Percentiles rank a stretch among this genome's conserved stretches.
Conservation (phyloP, 1,140 invertebrate species). For the Fopius arisanus region DNA sequence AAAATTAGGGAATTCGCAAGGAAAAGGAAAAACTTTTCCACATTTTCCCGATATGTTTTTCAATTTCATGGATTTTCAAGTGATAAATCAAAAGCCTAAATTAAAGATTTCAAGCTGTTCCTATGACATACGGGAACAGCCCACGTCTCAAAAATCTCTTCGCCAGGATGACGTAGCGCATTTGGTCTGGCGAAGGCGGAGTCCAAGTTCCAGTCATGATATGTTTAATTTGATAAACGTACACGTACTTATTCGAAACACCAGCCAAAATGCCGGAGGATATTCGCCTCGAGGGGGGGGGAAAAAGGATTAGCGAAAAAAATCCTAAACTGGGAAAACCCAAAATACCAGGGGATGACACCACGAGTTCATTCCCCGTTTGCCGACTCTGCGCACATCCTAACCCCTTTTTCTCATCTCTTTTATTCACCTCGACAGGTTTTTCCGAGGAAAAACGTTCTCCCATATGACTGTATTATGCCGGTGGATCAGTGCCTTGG, state of each 20-base stretch:
- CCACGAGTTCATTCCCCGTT: neutral
- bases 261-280: conserved; percentile 1
- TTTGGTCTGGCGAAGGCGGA: conserved; percentile 38
- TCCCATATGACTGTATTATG: neutral
- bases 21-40: too few relatives aligned
- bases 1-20: too few relatives aligned
- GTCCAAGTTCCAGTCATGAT: conserved; percentile 34
- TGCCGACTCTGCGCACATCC: neutral
- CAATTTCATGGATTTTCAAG: too few relatives aligned
- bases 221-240: conserved; percentile 40
- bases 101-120: neutral
- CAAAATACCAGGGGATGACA: neutral
- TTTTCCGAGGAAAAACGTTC: neutral
- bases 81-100: too few relatives aligned
- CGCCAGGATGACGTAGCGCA: conserved; percentile 36
- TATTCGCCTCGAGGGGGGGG: neutral
- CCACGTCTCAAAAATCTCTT: conserved; percentile 1
- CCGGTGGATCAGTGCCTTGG: neutral
- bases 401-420: conserved; percentile 2
- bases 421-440: neutral
- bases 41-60: too few relatives aligned
- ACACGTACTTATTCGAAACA: conserved; percentile 36
- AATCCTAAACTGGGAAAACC: neutral
- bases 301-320: neutral
- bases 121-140: neutral